Percentiles rank a stretch among this genome's conserved stretches.
Conservation (phyloP, 2,113 vertebrate species). For the Pica pica region DNA sequence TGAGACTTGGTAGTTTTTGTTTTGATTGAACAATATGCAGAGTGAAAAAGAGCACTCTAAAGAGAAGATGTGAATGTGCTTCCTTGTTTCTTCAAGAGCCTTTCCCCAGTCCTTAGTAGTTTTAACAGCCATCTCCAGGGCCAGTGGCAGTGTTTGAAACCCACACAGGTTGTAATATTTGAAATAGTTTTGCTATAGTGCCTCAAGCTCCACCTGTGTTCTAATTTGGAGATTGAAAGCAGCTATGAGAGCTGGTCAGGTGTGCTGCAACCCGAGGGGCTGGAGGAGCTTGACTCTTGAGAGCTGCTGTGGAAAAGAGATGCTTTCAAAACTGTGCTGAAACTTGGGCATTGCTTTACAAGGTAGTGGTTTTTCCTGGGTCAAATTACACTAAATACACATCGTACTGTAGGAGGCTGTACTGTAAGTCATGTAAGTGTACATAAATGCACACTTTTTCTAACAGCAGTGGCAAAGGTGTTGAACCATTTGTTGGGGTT, state of each 20-base stretch:
- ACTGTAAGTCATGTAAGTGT: neutral
- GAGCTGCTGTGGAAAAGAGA: neutral
- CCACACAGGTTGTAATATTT: neutral
- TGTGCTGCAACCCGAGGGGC: accelerated
- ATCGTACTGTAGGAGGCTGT: neutral
- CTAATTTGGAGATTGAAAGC: neutral
- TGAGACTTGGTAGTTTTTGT: neutral
- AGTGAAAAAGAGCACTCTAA: neutral
- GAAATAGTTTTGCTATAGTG: neutral
- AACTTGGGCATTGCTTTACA: neutral
- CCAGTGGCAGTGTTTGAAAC: neutral
- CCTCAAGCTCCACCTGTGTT: neutral
- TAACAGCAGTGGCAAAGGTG: neutral
- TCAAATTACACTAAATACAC: accelerated
- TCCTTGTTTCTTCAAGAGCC: neutral
- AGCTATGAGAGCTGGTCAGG: neutral
- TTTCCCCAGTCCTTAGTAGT: neutral
- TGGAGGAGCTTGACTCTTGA: neutral
- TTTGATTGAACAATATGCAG: neutral
- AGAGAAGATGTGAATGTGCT: neutral
- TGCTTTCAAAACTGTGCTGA: neutral
- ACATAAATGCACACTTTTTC: neutral
- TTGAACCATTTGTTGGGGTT: neutral
- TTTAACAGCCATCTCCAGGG: neutral
- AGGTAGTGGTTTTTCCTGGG: neutral